A percentile compares a stretch with the other conserved stretches of the same genome.
phyloP scores from a whole-genome alignment of 2,888 invertebrate genomes.

The Andrena bucephala region DNA sequence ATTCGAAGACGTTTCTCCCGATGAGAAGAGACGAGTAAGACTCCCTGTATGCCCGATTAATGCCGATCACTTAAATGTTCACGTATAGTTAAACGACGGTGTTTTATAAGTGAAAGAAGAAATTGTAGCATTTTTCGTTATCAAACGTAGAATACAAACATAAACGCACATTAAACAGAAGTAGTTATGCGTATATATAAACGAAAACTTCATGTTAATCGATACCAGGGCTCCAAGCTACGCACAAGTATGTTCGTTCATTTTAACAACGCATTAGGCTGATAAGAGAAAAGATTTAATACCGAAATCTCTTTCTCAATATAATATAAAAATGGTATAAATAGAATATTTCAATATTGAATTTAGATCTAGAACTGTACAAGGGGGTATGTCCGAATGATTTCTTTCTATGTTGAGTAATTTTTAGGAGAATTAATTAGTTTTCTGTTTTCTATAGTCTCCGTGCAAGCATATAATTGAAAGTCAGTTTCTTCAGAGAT shows the following conservation, averaged over 20 bases:
- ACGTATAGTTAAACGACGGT: not conserved
- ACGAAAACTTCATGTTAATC: not conserved
- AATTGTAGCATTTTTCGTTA: not conserved
- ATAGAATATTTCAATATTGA: not conserved
- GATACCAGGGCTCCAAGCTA: slow-evolving; percentile 4
- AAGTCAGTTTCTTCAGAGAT: too few species aligned
- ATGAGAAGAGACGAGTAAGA: slow-evolving; percentile 47
- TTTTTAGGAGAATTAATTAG: too few species aligned
- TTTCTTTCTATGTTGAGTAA: too few species aligned
- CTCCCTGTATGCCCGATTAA: slow-evolving; percentile 49
- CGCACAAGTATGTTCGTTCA: not conserved
- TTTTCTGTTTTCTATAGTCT: too few species aligned
- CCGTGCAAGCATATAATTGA: too few species aligned
- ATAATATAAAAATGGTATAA: not conserved
- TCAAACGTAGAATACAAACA: not conserved
- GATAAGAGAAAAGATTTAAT: slow-evolving; percentile 22
- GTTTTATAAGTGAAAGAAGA: not conserved
- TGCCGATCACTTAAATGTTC: slow-evolving; percentile 9
- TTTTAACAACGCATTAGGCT: slow-evolving; percentile 10
- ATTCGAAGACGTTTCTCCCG: slow-evolving; percentile 17
- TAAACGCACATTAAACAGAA: not conserved
- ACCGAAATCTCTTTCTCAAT: not conserved
- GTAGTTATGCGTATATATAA: not conserved
- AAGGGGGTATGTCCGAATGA: too few species aligned
- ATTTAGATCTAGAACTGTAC: too few species aligned